phyloP scores from a whole-genome alignment of 1,140 invertebrate species.

The Diorhabda sublineata region DNA sequence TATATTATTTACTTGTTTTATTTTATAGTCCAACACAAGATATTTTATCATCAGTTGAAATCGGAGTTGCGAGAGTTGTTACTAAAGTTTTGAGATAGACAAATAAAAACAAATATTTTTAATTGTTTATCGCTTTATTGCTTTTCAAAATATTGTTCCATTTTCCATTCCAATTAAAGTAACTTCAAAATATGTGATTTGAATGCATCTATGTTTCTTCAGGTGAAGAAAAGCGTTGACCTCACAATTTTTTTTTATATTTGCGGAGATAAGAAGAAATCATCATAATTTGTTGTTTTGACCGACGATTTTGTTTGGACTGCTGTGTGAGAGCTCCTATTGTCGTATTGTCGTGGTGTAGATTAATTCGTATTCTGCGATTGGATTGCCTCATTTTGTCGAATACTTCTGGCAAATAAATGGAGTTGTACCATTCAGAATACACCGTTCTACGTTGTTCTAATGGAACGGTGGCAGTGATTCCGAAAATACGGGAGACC shows the following conservation, averaged over 20 bases:
- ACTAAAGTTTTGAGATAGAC: too few relatives aligned
- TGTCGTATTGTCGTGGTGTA: background rate
- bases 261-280: constrained; percentile 40
- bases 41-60: too few relatives aligned
- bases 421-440: constrained; percentile 32
- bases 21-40: too few relatives aligned
- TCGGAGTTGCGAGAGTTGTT: too few relatives aligned
- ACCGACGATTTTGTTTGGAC: constrained; percentile 22
- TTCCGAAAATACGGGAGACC: constrained; percentile 33
- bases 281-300: constrained; percentile 34
- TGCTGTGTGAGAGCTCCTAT: background rate
- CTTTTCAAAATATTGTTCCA: background rate
- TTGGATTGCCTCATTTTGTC: constrained; percentile 27
- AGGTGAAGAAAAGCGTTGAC: background rate
- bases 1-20: too few relatives aligned
- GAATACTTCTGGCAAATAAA: constrained; percentile 35
- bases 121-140: background rate
- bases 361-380: constrained; percentile 18
- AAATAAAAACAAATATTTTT: too few relatives aligned
- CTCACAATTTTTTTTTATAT: constrained; percentile 37
- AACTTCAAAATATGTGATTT: constrained; percentile 41
- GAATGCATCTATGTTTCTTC: constrained; percentile 34
- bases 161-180: constrained; percentile 38
- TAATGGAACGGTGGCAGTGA: constrained; percentile 21
- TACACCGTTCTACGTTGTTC: background rate